A percentile compares a stretch with the other conserved stretches of the same genome.
These are phyloP conservation scores for Psettodes erumei DNA, from an alignment of 2,113 vertebrate species.

Conservation along the genomic window DNA sequence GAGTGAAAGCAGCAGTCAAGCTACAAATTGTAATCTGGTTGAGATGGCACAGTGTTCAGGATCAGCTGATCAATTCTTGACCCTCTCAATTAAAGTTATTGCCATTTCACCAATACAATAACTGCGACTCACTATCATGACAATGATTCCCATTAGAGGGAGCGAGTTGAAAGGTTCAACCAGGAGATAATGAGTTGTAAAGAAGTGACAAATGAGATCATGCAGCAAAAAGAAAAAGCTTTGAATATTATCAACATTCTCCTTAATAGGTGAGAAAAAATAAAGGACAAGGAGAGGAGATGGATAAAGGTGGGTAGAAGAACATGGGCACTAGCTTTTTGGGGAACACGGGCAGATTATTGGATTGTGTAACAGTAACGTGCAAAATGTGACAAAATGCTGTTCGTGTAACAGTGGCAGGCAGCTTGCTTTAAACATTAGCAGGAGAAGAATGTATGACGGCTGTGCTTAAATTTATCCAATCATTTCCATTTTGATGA, in stretches of 20 bases:
- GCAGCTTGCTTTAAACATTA: slow-evolving; percentile 25
- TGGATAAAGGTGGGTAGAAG: neutral
- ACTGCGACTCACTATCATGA: too few species aligned
- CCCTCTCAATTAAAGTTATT: too few species aligned
- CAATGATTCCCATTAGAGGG: too few species aligned
- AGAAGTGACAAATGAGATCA: neutral
- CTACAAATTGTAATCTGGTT: too few species aligned
- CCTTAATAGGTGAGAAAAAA: neutral
- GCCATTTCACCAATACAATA: too few species aligned
- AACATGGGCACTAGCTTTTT: neutral
- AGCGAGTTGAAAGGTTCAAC: slow-evolving; percentile 9
- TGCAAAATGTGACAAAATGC: neutral
- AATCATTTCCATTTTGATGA: slow-evolving; percentile 48
- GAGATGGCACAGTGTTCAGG: too few species aligned
- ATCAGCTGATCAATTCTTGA: too few species aligned
- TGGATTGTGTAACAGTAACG: slow-evolving; percentile 6
- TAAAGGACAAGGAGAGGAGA: neutral
- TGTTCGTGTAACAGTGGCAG: slow-evolving; percentile 4
- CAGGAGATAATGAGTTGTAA: slow-evolving; percentile 10
- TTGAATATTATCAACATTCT: slow-evolving; percentile 1
- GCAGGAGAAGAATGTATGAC: slow-evolving; percentile 1
- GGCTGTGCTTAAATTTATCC: neutral
- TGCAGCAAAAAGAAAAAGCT: neutral
- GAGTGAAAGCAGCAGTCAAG: too few species aligned
- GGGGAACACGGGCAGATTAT: neutral